Conservation (phyloP, 1,140 invertebrate species). For the Drosophila lowei region DNA sequence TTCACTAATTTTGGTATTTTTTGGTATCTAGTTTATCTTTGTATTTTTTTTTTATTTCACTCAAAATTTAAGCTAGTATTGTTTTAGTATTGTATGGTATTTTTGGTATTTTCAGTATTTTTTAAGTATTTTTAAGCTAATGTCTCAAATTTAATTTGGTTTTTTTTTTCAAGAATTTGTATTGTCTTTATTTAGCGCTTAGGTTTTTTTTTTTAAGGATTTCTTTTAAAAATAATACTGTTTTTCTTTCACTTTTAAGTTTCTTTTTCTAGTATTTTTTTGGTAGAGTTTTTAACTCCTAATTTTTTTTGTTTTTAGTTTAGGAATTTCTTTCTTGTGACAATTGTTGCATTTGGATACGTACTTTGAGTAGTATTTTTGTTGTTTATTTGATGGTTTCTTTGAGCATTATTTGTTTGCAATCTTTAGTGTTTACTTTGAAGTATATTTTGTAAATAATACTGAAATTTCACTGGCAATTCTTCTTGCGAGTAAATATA, state of each 20-base stretch:
- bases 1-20: constrained; percentile 12
- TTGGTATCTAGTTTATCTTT: constrained; percentile 25
- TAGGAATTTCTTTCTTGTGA: constrained; percentile 40
- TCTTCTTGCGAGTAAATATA: constrained; percentile 38
- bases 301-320: constrained; percentile 16
- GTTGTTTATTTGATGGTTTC: constrained; percentile 10
- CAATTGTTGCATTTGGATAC: constrained; percentile 47
- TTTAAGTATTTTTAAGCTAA: constrained; percentile 29
- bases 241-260: constrained; percentile 29
- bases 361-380: constrained; percentile 40
- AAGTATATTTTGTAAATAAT: constrained; percentile 41
- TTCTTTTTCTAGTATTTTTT: constrained; percentile 8
- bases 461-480: constrained; percentile 50
- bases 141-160: constrained; percentile 45
- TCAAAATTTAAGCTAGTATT: constrained; percentile 41
- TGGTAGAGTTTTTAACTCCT: constrained; percentile 53
- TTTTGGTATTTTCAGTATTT: constrained; percentile 5
- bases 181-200: constrained; percentile 56
- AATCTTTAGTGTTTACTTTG: constrained; percentile 16
- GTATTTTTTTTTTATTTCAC: constrained; percentile 36
- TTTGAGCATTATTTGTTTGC: constrained; percentile 34
- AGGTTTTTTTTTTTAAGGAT: constrained; percentile 10
- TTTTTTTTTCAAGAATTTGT: constrained; percentile 36
- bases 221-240: constrained; percentile 55
- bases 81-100: constrained; percentile 9